Base-by-base conservation (phyloP, 2,888 invertebrate genomes). In the Drosophila seclusa region DNA sequence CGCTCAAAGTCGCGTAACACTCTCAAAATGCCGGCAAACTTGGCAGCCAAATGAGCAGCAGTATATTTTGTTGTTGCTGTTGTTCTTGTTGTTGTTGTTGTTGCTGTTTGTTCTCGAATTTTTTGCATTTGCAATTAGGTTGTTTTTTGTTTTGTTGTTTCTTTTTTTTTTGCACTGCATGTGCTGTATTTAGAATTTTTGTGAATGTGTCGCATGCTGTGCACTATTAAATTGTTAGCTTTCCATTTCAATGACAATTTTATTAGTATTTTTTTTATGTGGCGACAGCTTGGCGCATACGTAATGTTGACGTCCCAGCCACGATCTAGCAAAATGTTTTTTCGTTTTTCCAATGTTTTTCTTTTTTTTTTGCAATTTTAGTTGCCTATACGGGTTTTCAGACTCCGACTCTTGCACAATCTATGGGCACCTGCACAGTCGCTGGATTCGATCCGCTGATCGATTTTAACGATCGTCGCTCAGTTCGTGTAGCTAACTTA, bases 1-100 rank as follows among this genome's bases (percentile, higher is more conserved):
- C 78, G 86, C 67, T 81, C 90, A 89, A 77, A 85, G 76, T 89
- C 83, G 88, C 88, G 88, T 88, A 90, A 90, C 90, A 87, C 64
- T 79, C 82, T 67, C 84, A 70, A 80, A 87, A 89, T 80, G 86
- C 83, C 86, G 86, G 86, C 90, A 78, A 73, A 74, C 68, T 74
- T 79, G 76, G 71, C 74, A 73, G 36, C 73, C 55, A 82, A 85
- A 69, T 77, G 86, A 73, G 59, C 42, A 48, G 8, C 49, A 18
- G 0, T 27, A 50, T 59, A 36, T 54, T 29, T 49, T 38, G 31
- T 38, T 61, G 49, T 45, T 59, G 38, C 40, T 38, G 6, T 40
- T 73, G 32, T 24, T 68, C 36, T 34, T 61, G 4, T 24, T 68
- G 40, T 34, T 61, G 4, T 31, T 68, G 50, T 7, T 36, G 29